Evolutionary conservation across 1,140 invertebrate species (phyloP).

Genomic region (Tetramorium parvispinum): DNA sequence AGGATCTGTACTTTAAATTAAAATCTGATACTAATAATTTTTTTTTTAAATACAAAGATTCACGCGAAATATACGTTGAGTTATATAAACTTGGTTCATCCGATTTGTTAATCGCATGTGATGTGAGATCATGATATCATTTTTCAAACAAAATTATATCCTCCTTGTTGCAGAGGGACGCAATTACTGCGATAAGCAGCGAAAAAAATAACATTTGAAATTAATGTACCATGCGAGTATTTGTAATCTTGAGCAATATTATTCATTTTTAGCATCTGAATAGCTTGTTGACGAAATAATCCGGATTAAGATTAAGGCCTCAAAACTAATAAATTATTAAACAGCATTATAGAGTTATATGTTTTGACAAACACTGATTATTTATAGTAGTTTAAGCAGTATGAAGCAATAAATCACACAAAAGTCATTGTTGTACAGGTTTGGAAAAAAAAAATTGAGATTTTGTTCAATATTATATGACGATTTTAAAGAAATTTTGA

Average conservation of each 20-base stretch:
- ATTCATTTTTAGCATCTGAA: not conserved
- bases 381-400: not conserved
- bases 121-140: conserved; percentile 30
- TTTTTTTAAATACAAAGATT: not conserved
- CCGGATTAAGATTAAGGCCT: not conserved
- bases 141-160: conserved; percentile 68
- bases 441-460: not conserved
- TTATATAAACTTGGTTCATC: conserved; percentile 1
- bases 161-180: conserved; percentile 41
- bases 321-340: not conserved
- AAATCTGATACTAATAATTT: not conserved
- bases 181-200: conserved; percentile 70
- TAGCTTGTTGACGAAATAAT: not conserved
- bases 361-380: not conserved
- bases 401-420: not conserved
- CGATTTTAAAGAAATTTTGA: not conserved
- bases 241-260: not conserved
- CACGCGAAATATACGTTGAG: not conserved
- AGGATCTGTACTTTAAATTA: not conserved
- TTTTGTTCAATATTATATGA: not conserved
- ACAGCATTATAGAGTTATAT: not conserved
- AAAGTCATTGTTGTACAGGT: not conserved
- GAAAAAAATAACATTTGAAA: conserved; percentile 66
- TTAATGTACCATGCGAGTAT: conserved; percentile 38
- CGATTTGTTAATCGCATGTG: conserved; percentile 1